A percentile compares a stretch with the other conserved stretches of the same genome.
These are phyloP conservation scores for Strix aluco DNA, from an alignment of 2,113 vertebrate species.

Conservation along the genomic window DNA sequence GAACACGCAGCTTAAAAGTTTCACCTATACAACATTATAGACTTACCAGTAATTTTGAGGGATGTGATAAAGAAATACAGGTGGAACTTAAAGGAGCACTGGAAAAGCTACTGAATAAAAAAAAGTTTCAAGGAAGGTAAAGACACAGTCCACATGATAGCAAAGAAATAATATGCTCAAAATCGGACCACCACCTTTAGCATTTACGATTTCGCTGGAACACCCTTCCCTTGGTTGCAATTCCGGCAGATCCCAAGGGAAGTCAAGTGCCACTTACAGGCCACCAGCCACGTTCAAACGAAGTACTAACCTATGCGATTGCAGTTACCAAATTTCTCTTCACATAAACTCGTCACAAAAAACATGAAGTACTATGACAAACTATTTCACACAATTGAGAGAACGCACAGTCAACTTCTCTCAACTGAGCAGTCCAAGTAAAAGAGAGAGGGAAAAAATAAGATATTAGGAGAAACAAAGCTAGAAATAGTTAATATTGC, in stretches of 20 bases:
- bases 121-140: neutral
- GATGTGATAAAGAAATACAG: neutral
- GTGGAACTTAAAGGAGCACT: neutral
- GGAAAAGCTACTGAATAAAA: neutral
- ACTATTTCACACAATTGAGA: neutral
- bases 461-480: neutral
- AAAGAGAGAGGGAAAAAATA: neutral
- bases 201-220: neutral
- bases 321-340: neutral
- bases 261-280: neutral
- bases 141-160: neutral
- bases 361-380: neutral
- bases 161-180: too few species aligned
- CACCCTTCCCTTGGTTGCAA: too few species aligned
- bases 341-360: neutral
- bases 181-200: too few species aligned
- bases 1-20: neutral
- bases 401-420: neutral
- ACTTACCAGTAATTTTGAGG: neutral
- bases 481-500: neutral
- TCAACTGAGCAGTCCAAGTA: neutral
- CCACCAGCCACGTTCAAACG: neutral
- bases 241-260: neutral
- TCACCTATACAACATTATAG: neutral
- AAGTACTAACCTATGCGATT: neutral